Conservation (phyloP, 2,888 invertebrate species). For the Pyrrhia umbra region DNA sequence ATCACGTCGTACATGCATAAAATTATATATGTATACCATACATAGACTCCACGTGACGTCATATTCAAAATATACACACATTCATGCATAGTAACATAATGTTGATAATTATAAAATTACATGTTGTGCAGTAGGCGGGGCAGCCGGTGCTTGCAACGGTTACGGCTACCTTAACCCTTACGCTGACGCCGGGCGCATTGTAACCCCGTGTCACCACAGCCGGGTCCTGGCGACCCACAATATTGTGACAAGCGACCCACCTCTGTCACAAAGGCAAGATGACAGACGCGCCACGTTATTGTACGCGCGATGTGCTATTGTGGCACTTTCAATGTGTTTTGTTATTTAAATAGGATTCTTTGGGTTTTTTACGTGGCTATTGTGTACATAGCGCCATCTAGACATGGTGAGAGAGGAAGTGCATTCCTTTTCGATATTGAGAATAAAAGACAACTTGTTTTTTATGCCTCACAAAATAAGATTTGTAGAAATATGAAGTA, state of each 20-base stretch:
- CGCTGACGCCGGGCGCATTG: conserved; percentile 42
- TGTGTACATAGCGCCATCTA: conserved; percentile 28
- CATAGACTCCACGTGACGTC: conserved; percentile 34
- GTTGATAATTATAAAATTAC: conserved; percentile 56
- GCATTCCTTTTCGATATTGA: not conserved
- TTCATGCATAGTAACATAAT: conserved; percentile 24
- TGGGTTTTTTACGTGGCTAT: conserved; percentile 20
- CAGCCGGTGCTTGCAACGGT: conserved; percentile 33
- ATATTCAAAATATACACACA: conserved; percentile 26
- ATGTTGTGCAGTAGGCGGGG: conserved; percentile 38
- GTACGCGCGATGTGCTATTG: conserved; percentile 45
- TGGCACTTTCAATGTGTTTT: conserved; percentile 47
- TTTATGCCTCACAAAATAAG: no score
- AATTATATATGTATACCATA: not conserved
- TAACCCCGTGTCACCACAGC: conserved; percentile 43
- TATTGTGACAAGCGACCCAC: conserved; percentile 75
- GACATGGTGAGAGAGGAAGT: conserved; percentile 1
- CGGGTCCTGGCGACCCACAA: conserved; percentile 66
- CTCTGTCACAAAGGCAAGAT: conserved; percentile 51
- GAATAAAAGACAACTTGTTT: not conserved
- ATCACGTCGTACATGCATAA: not conserved
- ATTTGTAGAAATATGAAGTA: not conserved
- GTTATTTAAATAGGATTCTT: conserved; percentile 62
- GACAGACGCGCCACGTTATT: conserved; percentile 51
- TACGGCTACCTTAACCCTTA: conserved; percentile 39